Evolutionary conservation across 2,797 vertebrate genomes (phyloP).

Genomic region (Varecia variegata): DNA sequence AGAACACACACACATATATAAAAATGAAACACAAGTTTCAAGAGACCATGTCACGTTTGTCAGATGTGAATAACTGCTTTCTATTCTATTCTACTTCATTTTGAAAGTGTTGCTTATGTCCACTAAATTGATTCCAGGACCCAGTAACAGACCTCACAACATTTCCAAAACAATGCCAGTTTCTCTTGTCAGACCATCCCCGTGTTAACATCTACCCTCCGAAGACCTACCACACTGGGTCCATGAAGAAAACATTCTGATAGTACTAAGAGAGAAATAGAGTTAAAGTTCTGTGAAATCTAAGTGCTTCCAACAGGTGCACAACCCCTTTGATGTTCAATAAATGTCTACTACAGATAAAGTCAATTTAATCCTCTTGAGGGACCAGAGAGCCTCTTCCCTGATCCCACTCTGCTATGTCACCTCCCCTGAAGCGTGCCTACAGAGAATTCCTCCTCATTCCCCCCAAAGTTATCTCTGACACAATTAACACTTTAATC

Average conservation of each 20-base stretch:
- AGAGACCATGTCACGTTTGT: background rate
- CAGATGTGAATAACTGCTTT: background rate
- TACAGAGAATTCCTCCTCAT: background rate
- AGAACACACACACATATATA: background rate
- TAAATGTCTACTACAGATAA: background rate
- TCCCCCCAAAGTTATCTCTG: background rate
- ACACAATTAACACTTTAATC: conserved; percentile 6
- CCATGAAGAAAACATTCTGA: background rate
- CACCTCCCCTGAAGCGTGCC: background rate
- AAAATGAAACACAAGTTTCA: background rate
- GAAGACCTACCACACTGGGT: background rate
- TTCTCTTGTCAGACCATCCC: background rate
- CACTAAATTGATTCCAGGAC: background rate
- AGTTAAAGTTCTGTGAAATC: background rate
- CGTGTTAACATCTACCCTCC: background rate
- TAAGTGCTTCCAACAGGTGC: conserved; percentile 25
- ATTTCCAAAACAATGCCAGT: background rate
- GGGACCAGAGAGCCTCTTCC: background rate
- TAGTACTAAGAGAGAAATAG: background rate
- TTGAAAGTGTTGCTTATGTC: background rate
- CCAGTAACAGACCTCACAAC: background rate
- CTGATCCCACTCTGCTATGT: background rate
- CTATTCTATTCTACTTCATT: background rate
- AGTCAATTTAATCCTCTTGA: background rate
- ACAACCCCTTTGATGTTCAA: background rate